Evolutionary conservation across 2,113 vertebrate species (phyloP).

Genomic region (Dendrocopos noguchii): DNA sequence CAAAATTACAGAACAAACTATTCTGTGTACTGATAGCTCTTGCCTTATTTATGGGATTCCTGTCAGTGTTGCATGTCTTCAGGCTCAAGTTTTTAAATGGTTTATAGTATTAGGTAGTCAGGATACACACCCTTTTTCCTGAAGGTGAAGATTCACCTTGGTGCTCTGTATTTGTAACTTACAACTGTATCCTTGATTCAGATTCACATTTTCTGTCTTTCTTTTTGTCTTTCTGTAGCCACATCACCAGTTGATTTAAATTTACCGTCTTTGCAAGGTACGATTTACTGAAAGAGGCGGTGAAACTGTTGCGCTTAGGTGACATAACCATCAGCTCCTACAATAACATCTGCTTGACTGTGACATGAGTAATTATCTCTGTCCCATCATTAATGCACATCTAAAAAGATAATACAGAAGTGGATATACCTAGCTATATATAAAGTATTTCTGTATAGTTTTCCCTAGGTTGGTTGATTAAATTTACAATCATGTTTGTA

Average conservation of each 20-base stretch:
- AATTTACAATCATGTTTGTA: not conserved
- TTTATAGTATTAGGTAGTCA: not conserved
- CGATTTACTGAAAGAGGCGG: not conserved
- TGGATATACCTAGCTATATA: not conserved
- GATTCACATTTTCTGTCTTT: conserved; percentile 43
- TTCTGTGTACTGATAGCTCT: not conserved
- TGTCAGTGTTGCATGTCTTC: not conserved
- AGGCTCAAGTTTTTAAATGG: not conserved
- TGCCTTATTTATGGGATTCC: not conserved
- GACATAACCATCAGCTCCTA: not conserved
- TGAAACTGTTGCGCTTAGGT: not conserved
- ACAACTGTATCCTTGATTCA: not conserved
- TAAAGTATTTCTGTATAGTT: not conserved
- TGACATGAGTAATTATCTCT: not conserved
- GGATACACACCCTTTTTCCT: not conserved
- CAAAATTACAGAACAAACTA: not conserved
- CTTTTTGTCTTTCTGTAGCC: conserved; percentile 59
- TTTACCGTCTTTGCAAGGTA: conserved; percentile 59
- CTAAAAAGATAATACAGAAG: not conserved
- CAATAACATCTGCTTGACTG: not conserved
- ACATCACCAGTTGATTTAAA: conserved; percentile 58
- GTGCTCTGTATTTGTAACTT: conserved; percentile 11
- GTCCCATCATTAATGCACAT: not conserved
- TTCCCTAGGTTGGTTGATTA: not conserved
- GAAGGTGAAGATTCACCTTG: not conserved